Percentiles rank a stretch among this genome's conserved stretches.
These are phyloP conservation scores for Amazona vittata DNA, from an alignment of 2,113 vertebrate genomes.

Conservation along the genomic window DNA sequence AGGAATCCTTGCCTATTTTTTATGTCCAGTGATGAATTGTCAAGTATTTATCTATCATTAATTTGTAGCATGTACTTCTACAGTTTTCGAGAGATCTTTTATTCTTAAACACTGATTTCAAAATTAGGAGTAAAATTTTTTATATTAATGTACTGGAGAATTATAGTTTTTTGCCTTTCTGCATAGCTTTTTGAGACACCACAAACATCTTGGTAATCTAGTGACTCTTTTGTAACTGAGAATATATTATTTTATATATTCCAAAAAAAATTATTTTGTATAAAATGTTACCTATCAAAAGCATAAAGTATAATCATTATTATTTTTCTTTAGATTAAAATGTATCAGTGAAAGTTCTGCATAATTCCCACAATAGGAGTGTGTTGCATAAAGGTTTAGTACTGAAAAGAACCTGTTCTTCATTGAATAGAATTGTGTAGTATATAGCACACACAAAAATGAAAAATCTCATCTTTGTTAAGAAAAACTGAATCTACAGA, in stretches of 20 bases:
- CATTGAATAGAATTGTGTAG: background rate
- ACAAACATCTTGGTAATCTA: background rate
- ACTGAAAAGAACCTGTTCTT: background rate
- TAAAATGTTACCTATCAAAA: background rate
- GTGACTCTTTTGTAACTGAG: background rate
- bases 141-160: background rate
- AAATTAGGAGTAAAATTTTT: background rate
- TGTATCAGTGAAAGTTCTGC: background rate
- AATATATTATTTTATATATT: background rate
- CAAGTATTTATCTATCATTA: background rate
- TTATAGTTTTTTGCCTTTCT: background rate
- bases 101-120: background rate
- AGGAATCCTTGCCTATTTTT: background rate
- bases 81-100: background rate
- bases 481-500: slow-evolving; percentile 9
- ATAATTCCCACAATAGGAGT: background rate
- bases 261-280: background rate
- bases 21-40: background rate
- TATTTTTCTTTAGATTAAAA: background rate
- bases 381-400: background rate
- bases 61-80: background rate
- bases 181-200: background rate
- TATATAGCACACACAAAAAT: background rate
- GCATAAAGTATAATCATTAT: background rate
- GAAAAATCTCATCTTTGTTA: slow-evolving; percentile 9